Conservation (phyloP, 2,888 invertebrate species). For the Pterostichus niger region DNA sequence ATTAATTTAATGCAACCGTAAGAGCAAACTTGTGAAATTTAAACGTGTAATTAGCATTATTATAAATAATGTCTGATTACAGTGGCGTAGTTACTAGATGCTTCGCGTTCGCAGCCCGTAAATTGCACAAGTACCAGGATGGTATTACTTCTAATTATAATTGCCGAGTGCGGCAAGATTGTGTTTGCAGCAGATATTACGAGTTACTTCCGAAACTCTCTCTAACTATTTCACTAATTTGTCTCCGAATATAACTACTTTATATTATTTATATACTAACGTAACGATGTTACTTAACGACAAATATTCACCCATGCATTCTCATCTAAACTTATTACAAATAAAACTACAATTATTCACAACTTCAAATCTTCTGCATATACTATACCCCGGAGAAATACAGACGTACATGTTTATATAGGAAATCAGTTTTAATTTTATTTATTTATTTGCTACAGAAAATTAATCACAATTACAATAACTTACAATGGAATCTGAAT, state of each 20-base stretch:
- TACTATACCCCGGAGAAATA: too few relatives aligned
- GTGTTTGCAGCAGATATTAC: conserved; percentile 40
- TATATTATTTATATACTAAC: conserved; percentile 45
- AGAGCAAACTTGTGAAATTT: conserved; percentile 66
- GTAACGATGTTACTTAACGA: conserved; percentile 8
- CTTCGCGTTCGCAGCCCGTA: background rate
- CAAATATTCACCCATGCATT: conserved; percentile 6
- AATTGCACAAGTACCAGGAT: conserved; percentile 30
- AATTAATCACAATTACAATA: too few relatives aligned
- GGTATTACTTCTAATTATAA: conserved; percentile 49
- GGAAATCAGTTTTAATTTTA: too few relatives aligned
- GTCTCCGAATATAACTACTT: conserved; percentile 32
- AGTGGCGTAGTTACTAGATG: background rate
- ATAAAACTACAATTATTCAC: background rate
- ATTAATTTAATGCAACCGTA: conserved; percentile 67
- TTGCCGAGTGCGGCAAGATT: conserved; percentile 37
- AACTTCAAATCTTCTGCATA: background rate
- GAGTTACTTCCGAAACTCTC: conserved; percentile 27
- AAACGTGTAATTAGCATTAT: conserved; percentile 67
- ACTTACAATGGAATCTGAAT: too few relatives aligned
- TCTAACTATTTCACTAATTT: conserved; percentile 9
- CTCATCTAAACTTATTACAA: conserved; percentile 16
- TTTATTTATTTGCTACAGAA: too few relatives aligned
- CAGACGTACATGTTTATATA: too few relatives aligned
- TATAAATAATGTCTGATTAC: conserved; percentile 64